Evolutionary conservation across 2,888 invertebrate species (phyloP).

Genomic region (Xiphydria camelus): DNA sequence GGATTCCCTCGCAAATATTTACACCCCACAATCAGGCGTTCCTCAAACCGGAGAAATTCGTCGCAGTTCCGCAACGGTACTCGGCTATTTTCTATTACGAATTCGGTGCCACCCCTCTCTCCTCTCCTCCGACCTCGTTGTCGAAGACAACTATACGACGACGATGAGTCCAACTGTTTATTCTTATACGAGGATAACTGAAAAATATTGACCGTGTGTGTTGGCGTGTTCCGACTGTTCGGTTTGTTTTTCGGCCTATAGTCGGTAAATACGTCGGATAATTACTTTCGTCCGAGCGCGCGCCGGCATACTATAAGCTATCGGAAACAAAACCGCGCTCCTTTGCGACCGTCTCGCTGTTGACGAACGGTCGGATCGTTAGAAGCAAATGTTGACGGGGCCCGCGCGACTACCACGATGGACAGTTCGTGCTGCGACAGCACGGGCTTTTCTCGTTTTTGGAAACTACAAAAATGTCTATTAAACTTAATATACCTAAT

Average conservation of each 20-base stretch:
- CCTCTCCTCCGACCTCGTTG: no score
- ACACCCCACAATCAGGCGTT: background rate
- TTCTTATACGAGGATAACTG: background rate
- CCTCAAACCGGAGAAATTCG: background rate
- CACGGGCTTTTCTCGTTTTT: no score
- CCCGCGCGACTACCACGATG: no score
- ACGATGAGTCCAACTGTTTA: background rate
- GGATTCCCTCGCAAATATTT: no score
- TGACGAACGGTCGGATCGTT: no score
- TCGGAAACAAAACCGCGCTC: conserved; percentile 18
- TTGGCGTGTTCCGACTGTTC: conserved; percentile 6
- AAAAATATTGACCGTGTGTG: conserved; percentile 5
- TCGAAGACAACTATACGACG: no score
- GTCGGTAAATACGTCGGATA: conserved; percentile 8
- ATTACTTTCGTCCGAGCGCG: conserved; percentile 9
- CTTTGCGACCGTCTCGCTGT: no score
- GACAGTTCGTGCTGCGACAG: no score
- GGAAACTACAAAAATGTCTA: no score
- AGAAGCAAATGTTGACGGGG: no score
- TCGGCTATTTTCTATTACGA: background rate
- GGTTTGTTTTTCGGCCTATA: conserved; percentile 18
- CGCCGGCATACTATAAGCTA: conserved; percentile 11
- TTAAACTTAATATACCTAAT: no score
- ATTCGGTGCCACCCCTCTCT: background rate
- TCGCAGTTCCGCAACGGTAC: background rate